phyloP scores from a whole-genome alignment of 2,888 invertebrate species.

The Tiliacea aurago region DNA sequence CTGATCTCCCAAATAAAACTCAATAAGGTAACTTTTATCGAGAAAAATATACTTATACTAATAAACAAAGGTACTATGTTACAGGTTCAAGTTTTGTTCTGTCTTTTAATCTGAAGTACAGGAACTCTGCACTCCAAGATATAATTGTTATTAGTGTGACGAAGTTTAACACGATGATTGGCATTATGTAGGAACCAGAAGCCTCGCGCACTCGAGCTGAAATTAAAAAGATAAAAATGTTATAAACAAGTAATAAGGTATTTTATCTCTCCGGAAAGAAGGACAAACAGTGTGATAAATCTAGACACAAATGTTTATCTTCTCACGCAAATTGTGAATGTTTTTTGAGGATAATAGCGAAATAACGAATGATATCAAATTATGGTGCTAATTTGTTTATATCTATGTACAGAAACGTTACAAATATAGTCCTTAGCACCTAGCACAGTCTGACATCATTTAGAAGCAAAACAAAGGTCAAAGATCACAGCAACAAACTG shows the following conservation, averaged over 20 bases:
- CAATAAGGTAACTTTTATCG: constrained; percentile 30
- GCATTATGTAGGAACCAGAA: constrained; percentile 91
- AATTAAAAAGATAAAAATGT: constrained; percentile 69
- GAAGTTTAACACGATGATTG: constrained; percentile 91
- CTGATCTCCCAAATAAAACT: constrained; percentile 38
- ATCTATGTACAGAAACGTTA: not conserved
- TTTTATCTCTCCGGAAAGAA: constrained; percentile 34
- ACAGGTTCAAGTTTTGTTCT: constrained; percentile 65
- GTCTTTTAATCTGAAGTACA: constrained; percentile 80
- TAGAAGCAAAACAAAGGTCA: constrained; percentile 11
- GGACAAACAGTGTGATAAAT: constrained; percentile 6
- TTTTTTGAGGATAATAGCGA: constrained; percentile 17
- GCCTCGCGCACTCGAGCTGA: constrained; percentile 91
- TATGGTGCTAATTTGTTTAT: not conserved
- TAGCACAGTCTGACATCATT: not conserved
- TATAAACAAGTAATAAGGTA: constrained; percentile 28
- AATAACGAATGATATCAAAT: not conserved
- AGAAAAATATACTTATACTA: constrained; percentile 45
- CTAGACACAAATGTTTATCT: constrained; percentile 38
- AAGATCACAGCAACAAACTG: constrained; percentile 31
- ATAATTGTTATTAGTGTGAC: constrained; percentile 91
- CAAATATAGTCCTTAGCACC: not conserved
- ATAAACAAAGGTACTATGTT: constrained; percentile 37
- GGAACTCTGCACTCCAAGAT: constrained; percentile 90
- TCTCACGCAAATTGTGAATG: constrained; percentile 31